Evolutionary conservation across 37 sponge, comb jelly and placozoan species (phyloP), one percentile per base, ranked within the genome.

Genomic region (Theonella swinhoei): DNA sequence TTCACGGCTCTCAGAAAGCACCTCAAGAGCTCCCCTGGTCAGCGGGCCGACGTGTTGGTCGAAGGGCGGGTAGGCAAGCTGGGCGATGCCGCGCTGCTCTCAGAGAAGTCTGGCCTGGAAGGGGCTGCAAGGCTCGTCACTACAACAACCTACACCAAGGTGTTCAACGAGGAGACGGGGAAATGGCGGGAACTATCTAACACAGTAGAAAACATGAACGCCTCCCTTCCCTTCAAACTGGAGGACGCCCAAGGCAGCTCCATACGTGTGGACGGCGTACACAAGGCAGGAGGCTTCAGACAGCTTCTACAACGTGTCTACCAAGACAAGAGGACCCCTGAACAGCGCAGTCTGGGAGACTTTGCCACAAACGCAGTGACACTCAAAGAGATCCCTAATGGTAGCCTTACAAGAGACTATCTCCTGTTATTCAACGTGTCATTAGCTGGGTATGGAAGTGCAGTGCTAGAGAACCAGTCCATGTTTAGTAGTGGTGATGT

Each of bases 121-220:
- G 92, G 92, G 31, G 92, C 85, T 4, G 92, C 88, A n/a, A 83
- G 72, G 37, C 36, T 84, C 17, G 85, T 92, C 31, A 87, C 85
- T 3, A 92, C 92, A 4, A 83, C 89, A 1, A 77, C 77, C 0
- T 83, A 77, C 38, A 83, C 68, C n/a, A 89, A 89, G 33, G 85
- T 85, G 0, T 69, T 75, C 62, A 26, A 83, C 47, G 64, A 77
- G 31, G 35, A 64, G 25, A 28, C 23, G 1, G 35, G 63, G 33
- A 79, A 72, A 41, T 92, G 92, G 92, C 42, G 47, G 29, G 85
- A 92, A 2, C 29, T 40, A 0, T 84, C 84, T 4, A 75, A 40
- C 62, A 76, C 85, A 3, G 75, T 80, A 20, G 88, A 84, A 39
- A 92, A 92, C 42, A 3, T 76, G 26, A 64, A 75, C 34, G 4